These are phyloP conservation scores for Epinephelus awoara DNA, from an alignment of 2,797 vertebrate genomes.

Conservation along the genomic window DNA sequence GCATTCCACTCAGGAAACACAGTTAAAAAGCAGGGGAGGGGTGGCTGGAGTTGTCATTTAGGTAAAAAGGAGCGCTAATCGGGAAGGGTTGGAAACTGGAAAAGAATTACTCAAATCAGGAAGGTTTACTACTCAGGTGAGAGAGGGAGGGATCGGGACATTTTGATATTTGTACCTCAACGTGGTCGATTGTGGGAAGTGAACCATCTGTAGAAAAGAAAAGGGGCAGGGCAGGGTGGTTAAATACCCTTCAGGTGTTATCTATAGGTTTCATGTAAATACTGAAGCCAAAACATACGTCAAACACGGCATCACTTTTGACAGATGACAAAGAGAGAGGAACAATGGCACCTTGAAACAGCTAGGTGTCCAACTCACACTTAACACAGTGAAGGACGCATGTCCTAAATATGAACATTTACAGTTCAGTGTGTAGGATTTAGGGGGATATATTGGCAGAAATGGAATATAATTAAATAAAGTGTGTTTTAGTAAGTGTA, in stretches of 20 bases:
- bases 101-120: slow-evolving; percentile 82
- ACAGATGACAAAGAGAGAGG: slow-evolving; percentile 40
- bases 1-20: slow-evolving; percentile 85
- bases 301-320: slow-evolving; percentile 34
- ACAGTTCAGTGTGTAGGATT: no score
- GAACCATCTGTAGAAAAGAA: slow-evolving; percentile 90
- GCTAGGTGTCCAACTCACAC: background rate
- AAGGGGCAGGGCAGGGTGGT: slow-evolving; percentile 85
- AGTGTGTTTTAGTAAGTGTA: no score
- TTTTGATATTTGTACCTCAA: slow-evolving; percentile 89
- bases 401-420: slow-evolving; percentile 19
- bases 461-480: no score
- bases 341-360: slow-evolving; percentile 45
- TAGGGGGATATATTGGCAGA: no score
- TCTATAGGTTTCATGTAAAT: slow-evolving; percentile 56
- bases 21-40: slow-evolving; percentile 83
- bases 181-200: slow-evolving; percentile 83
- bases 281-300: slow-evolving; percentile 49
- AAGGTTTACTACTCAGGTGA: slow-evolving; percentile 83
- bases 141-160: slow-evolving; percentile 78
- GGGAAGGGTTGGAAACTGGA: slow-evolving; percentile 80
- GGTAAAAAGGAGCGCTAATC: slow-evolving; percentile 74
- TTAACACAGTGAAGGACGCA: slow-evolving; percentile 11
- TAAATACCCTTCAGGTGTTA: slow-evolving; percentile 82
- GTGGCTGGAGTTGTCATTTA: slow-evolving; percentile 78